Percentiles rank a stretch among this genome's conserved stretches.
phyloP scores from a whole-genome alignment of 2,888 invertebrate species.

The Stegana nigrithorax region DNA sequence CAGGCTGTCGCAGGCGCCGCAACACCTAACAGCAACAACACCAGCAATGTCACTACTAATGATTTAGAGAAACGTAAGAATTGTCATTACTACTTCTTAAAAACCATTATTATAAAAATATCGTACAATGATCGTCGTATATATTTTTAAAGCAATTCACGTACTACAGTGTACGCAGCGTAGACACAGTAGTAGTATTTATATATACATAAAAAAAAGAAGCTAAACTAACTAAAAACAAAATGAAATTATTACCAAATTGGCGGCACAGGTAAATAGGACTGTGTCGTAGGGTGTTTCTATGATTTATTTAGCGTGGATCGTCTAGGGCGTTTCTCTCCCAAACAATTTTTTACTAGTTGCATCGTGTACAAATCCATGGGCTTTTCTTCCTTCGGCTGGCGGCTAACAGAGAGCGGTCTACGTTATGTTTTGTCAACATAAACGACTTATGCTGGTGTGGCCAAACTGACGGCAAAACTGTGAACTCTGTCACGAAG shows the following conservation, averaged over 20 bases:
- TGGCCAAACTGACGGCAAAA: too few relatives aligned
- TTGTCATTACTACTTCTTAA: conserved; percentile 35
- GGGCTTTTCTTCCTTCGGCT: too few relatives aligned
- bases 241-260: conserved; percentile 51
- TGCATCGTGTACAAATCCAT: too few relatives aligned
- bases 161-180: conserved; percentile 1
- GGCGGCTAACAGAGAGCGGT: too few relatives aligned
- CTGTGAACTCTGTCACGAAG: too few relatives aligned
- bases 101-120: conserved; percentile 2
- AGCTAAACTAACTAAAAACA: background rate
- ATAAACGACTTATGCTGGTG: too few relatives aligned
- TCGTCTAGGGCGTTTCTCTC: too few relatives aligned
- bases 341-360: too few relatives aligned
- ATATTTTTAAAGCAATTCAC: conserved; percentile 6
- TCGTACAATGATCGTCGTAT: too few relatives aligned
- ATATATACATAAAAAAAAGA: background rate
- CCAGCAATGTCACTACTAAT: conserved; percentile 37
- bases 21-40: conserved; percentile 1
- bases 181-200: conserved; percentile 44
- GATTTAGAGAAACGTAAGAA: conserved; percentile 69
- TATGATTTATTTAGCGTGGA: too few relatives aligned
- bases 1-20: background rate
- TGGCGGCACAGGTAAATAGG: conserved; percentile 41
- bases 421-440: too few relatives aligned
- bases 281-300: too few relatives aligned